Evolutionary conservation across 2,113 vertebrate species (phyloP).

Genomic region (Vimba vimba): DNA sequence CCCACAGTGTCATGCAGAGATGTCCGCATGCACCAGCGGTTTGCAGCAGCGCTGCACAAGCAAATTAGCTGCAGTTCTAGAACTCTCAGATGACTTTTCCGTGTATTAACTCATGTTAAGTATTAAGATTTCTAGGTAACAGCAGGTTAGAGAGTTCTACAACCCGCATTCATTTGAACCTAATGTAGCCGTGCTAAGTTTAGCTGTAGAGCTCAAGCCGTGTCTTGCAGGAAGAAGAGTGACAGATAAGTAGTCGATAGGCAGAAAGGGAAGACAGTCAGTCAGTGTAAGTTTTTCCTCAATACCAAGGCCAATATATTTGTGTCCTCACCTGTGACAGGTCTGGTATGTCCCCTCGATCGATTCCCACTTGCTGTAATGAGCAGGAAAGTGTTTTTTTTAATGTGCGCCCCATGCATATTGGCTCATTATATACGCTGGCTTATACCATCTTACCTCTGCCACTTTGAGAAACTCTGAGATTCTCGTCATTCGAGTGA

Average conservation of each 20-base stretch:
- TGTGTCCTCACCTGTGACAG: constrained; percentile 86
- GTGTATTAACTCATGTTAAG: background rate
- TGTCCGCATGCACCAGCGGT: constrained; percentile 21
- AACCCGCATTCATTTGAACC: background rate
- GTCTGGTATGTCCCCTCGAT: constrained; percentile 95
- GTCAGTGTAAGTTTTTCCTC: background rate
- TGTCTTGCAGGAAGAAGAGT: background rate
- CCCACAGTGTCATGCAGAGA: constrained; percentile 56
- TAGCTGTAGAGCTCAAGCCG: constrained; percentile 4
- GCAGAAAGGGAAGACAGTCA: background rate
- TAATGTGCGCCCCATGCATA: background rate
- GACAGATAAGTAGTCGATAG: background rate
- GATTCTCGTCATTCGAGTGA: constrained; percentile 95
- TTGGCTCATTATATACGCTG: background rate
- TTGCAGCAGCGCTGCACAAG: background rate
- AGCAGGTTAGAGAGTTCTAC: constrained; percentile 15
- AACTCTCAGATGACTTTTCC: constrained; percentile 6
- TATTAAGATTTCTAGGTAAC: background rate
- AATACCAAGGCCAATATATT: background rate
- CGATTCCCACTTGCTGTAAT: constrained; percentile 94
- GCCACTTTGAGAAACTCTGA: constrained; percentile 97
- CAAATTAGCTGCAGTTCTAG: constrained; percentile 19
- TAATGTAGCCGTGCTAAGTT: background rate
- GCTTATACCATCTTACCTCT: constrained; percentile 77
- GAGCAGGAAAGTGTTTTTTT: background rate